Percentiles rank a stretch among this genome's conserved stretches.
Conservation (phyloP, 1,140 invertebrate species). For the Cephus cinctus region DNA sequence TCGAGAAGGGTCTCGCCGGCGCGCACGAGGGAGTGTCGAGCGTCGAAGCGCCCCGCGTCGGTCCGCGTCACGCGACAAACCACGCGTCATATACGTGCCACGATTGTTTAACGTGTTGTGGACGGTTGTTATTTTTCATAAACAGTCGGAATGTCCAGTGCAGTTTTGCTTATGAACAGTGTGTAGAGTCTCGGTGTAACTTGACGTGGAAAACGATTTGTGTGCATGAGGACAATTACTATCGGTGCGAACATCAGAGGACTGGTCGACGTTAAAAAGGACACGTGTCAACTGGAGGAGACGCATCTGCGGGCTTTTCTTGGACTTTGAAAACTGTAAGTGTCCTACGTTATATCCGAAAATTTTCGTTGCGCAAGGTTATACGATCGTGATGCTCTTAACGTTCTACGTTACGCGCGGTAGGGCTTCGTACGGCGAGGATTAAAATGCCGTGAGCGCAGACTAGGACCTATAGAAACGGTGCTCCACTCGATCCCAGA, state of each 20-base stretch:
- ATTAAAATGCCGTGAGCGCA: too few relatives aligned
- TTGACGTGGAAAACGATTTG: neutral
- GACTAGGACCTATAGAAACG: too few relatives aligned
- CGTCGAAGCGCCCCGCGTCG: constrained; percentile 12
- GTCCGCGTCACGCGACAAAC: constrained; percentile 42
- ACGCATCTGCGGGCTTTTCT: too few relatives aligned
- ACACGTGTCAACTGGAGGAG: too few relatives aligned
- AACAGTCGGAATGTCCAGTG: neutral
- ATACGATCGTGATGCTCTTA: too few relatives aligned
- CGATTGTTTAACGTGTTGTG: neutral
- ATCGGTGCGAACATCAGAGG: constrained; percentile 1
- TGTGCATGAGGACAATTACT: neutral
- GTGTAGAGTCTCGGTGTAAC: neutral
- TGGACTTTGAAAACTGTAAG: too few relatives aligned
- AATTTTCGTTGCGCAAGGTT: too few relatives aligned
- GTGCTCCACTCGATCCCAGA: too few relatives aligned
- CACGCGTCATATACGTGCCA: constrained; percentile 7
- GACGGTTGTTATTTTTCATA: neutral
- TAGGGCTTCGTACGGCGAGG: too few relatives aligned
- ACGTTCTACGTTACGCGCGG: too few relatives aligned
- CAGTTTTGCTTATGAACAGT: neutral
- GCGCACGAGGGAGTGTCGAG: constrained; percentile 6
- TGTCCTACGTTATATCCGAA: too few relatives aligned
- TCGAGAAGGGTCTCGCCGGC: constrained; percentile 35
- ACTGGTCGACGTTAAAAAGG: too few relatives aligned